Conservation (phyloP, 2,888 invertebrate genomes). For the Priocnemis perturbator region DNA sequence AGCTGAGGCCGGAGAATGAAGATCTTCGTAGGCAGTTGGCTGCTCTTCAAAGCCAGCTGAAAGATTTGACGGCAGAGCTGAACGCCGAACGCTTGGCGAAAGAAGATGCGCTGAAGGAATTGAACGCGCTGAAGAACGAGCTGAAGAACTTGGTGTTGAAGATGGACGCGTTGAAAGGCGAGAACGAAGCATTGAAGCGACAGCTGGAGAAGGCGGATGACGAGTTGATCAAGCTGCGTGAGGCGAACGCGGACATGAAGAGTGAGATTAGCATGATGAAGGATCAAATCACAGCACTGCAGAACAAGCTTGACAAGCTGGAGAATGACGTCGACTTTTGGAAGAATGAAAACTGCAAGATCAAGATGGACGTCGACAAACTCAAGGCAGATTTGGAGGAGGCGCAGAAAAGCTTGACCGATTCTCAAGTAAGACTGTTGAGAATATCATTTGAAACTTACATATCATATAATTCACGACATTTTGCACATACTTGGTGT, state of each 20-base stretch:
- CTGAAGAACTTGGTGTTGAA: conserved; percentile 48
- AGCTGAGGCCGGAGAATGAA: conserved; percentile 43
- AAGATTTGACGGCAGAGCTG: conserved; percentile 28
- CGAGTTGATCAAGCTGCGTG: conserved; percentile 25
- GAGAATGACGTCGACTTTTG: conserved; percentile 47
- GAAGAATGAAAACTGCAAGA: conserved; percentile 32
- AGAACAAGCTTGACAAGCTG: conserved; percentile 19
- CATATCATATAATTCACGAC: too few species aligned
- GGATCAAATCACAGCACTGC: conserved; percentile 14
- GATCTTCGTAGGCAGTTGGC: conserved; percentile 26
- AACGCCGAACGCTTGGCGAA: conserved; percentile 38
- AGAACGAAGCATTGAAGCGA: conserved; percentile 25
- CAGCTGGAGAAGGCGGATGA: conserved; percentile 32
- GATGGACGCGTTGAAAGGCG: conserved; percentile 27
- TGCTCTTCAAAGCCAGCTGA: conserved; percentile 14
- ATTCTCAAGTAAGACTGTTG: conserved; percentile 33
- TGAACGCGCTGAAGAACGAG: conserved; percentile 51
- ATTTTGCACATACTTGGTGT: too few species aligned
- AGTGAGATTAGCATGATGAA: conserved; percentile 35
- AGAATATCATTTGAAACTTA: conserved; percentile 2
- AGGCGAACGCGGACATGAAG: conserved; percentile 40
- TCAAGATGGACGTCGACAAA: conserved; percentile 46
- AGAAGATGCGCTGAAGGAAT: conserved; percentile 44
- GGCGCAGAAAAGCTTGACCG: conserved; percentile 38
- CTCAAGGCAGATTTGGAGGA: conserved; percentile 41